These are phyloP conservation scores for Himalopsyche phryganea DNA, from an alignment of 1,140 invertebrate genomes.

Conservation along the genomic window DNA sequence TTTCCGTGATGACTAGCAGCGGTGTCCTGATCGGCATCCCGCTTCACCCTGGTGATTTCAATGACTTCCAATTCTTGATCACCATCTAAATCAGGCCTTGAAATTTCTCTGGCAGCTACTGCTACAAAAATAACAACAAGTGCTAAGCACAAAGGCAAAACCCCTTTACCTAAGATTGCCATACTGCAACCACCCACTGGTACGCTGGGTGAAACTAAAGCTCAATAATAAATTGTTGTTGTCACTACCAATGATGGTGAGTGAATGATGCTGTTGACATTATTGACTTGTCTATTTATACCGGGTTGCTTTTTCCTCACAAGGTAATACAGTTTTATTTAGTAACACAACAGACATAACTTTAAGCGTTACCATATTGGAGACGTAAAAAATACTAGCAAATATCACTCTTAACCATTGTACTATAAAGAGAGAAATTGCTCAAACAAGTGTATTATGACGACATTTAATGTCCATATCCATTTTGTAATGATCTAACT, in stretches of 20 bases:
- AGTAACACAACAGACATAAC: too few species aligned
- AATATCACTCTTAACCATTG: conserved; percentile 13
- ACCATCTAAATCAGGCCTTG: conserved; percentile 21
- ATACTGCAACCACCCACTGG: conserved; percentile 15
- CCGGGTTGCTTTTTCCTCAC: not conserved
- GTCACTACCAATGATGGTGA: conserved; percentile 8
- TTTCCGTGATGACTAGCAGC: conserved; percentile 5
- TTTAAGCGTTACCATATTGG: conserved; percentile 15
- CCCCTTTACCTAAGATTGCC: conserved; percentile 26
- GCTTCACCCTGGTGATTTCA: conserved; percentile 15
- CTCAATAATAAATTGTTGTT: conserved; percentile 7
- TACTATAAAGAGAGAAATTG: conserved; percentile 19
- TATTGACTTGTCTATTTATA: conserved; percentile 24
- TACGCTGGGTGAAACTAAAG: conserved; percentile 3
- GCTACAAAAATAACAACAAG: conserved; percentile 15
- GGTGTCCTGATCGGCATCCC: not conserved
- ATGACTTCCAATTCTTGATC: conserved; percentile 18
- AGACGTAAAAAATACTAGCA: conserved; percentile 7
- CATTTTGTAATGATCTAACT: conserved; percentile 15
- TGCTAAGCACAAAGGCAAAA: conserved; percentile 17
- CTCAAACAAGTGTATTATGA: conserved; percentile 14
- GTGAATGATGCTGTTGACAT: conserved; percentile 19
- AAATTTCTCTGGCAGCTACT: conserved; percentile 22
- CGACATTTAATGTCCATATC: conserved; percentile 24
- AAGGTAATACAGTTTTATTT: too few species aligned